These are phyloP conservation scores for Microtus ochrogaster DNA, from an alignment of 2,113 vertebrate genomes.

Conservation along the genomic window DNA sequence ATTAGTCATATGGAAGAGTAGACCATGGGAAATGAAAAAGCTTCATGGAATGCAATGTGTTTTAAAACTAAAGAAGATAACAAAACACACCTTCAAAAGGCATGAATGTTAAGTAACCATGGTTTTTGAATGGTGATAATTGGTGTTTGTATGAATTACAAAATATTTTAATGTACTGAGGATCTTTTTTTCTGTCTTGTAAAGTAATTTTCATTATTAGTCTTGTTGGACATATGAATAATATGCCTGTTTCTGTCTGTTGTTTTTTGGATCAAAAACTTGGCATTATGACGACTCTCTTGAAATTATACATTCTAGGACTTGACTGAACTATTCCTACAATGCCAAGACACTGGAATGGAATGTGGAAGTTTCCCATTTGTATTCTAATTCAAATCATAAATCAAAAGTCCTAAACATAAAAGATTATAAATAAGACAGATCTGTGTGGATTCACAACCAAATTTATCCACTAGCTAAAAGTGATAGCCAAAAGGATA, in stretches of 20 bases:
- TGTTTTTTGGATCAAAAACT: conserved; percentile 63
- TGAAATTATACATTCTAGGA: conserved; percentile 56
- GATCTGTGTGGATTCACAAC: conserved; percentile 38
- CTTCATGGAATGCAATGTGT: not conserved
- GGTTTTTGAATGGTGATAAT: conserved; percentile 19
- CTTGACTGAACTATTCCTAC: conserved; percentile 27
- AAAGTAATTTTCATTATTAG: conserved; percentile 65
- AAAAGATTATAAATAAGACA: conserved; percentile 61
- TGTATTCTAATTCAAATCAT: conserved; percentile 60
- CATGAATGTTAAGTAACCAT: conserved; percentile 13
- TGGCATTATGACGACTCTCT: conserved; percentile 69
- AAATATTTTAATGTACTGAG: conserved; percentile 42
- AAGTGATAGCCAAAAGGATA: conserved; percentile 33
- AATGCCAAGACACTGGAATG: not conserved
- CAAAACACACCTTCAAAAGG: not conserved
- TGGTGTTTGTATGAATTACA: conserved; percentile 36
- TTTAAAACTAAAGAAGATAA: conserved; percentile 5
- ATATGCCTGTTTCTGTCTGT: conserved; percentile 51
- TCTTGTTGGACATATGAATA: conserved; percentile 54
- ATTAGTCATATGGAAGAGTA: not conserved
- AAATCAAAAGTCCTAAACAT: conserved; percentile 64
- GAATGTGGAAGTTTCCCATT: conserved; percentile 35
- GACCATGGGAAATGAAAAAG: not conserved
- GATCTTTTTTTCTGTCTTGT: conserved; percentile 48
- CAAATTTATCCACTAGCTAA: conserved; percentile 55